Evolutionary conservation across 2,888 invertebrate species (phyloP), one percentile per base, ranked within the genome.

Genomic region (Buathra laborator): DNA sequence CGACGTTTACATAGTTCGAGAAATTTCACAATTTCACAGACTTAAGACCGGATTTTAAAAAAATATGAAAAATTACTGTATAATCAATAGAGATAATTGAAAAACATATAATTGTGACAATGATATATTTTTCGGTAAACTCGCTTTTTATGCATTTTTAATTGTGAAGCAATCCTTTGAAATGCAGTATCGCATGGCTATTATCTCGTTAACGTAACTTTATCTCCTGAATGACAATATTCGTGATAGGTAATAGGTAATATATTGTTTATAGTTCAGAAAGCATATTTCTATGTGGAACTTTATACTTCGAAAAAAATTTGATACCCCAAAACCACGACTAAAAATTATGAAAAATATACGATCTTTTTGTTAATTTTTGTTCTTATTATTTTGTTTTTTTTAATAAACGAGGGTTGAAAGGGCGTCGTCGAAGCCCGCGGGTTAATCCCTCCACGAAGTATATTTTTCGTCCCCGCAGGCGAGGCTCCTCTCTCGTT

Each of bases 381-480:
- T 0, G 32, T 29, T 14, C 7, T n/a, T 32, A 14, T 29, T 62
- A 32, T 62, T 62, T 10, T 56, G 9, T 3, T 19, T 56, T 10
- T 56, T 19, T 53, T 56, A 9, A 56, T 56, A 56, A 62, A 29
- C 19, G 71, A 64, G 76, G 79, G 64, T 77, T 53, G 72, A 81
- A 87, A 82, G 75, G 83, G 75, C 81, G 66, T 70, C 32, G 81
- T 84, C 83, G 85, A 66, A 84, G 83, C 86, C 86, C 82, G 87
- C 88, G 90, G 90, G 90, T 91, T 91, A 90, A 91, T 90, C 89
- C 90, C 84, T 83, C 85, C 86, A 85, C 62, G 32, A 32, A 62
- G 84, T 76, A 86, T 86, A 86, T 82, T 83, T 87, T 89, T 89
- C 88, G 88, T 48, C n/a, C 66, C 76, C 62, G 62, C 70, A 19